phyloP scores from a whole-genome alignment of 2,113 vertebrate species.

The Notarius quadriscutis region DNA sequence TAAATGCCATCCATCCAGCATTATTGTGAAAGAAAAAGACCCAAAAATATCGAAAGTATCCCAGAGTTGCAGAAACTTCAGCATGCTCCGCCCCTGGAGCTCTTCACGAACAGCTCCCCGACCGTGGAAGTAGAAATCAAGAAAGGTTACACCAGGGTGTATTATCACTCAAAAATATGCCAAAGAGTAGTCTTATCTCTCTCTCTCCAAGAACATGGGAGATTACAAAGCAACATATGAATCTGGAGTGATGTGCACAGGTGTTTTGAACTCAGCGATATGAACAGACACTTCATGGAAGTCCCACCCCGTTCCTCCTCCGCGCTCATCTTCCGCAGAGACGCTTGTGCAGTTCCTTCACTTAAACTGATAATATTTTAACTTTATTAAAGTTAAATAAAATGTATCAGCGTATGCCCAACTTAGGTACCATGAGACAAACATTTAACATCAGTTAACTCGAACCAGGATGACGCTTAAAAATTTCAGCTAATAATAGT shows the following conservation, averaged over 20 bases:
- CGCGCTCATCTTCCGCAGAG: too few relatives aligned
- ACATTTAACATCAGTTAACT: neutral
- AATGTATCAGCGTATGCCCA: neutral
- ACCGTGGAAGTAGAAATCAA: neutral
- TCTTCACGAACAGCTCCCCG: neutral
- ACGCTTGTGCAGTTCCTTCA: too few relatives aligned
- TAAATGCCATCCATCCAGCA: neutral
- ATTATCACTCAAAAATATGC: neutral
- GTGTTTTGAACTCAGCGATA: neutral
- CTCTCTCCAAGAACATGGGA: neutral
- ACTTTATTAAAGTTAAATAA: neutral
- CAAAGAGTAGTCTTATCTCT: neutral
- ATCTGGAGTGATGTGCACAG: neutral
- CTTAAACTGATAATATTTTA: too few relatives aligned
- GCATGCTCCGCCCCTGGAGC: neutral
- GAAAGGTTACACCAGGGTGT: neutral
- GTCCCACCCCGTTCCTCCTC: neutral
- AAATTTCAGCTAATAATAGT: neutral
- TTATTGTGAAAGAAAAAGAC: neutral
- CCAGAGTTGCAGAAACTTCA: neutral
- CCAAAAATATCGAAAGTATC: neutral
- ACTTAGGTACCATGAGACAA: too few relatives aligned
- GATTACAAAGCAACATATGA: neutral
- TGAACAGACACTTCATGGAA: neutral
- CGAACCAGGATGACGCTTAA: neutral